Percentiles rank a stretch among this genome's conserved stretches.
These are phyloP conservation scores for Sylvicola fuscatus DNA, from an alignment of 2,888 invertebrate genomes.

Conservation along the genomic window DNA sequence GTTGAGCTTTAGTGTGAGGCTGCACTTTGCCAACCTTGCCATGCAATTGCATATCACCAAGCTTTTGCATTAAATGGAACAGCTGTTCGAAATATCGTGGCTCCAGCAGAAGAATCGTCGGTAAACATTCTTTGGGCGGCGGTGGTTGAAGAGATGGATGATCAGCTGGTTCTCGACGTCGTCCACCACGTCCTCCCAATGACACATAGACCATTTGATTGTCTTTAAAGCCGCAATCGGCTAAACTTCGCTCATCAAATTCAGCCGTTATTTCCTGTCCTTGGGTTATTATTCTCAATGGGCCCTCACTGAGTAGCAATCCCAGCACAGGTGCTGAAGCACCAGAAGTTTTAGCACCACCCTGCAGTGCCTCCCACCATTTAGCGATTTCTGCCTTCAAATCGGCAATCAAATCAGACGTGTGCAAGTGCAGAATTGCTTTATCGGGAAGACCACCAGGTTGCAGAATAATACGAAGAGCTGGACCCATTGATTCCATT, in stretches of 20 bases:
- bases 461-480: slow-evolving; percentile 62
- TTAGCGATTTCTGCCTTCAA: slow-evolving; percentile 85
- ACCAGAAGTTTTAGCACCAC: slow-evolving; percentile 17
- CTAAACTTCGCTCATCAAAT: slow-evolving; percentile 75
- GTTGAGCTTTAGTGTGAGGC: slow-evolving; percentile 74
- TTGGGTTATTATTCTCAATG: slow-evolving; percentile 78
- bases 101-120: slow-evolving; percentile 63
- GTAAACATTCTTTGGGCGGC: slow-evolving; percentile 66
- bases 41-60: slow-evolving; percentile 68
- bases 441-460: slow-evolving; percentile 77
- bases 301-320: slow-evolving; percentile 57
- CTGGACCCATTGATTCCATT: slow-evolving; percentile 34
- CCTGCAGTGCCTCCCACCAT: slow-evolving; percentile 63
- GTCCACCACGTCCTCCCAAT: slow-evolving; percentile 45
- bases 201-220: slow-evolving; percentile 86
- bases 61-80: slow-evolving; percentile 73
- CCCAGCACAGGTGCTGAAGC: slow-evolving; percentile 35
- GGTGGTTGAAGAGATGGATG: slow-evolving; percentile 74
- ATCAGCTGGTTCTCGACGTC: slow-evolving; percentile 31
- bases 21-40: slow-evolving; percentile 44
- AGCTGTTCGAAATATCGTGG: slow-evolving; percentile 81
- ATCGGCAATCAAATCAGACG: slow-evolving; percentile 79
- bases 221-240: slow-evolving; percentile 87
- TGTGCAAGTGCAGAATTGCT: slow-evolving; percentile 58
- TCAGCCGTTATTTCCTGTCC: slow-evolving; percentile 86